Conservation (phyloP, 2,888 invertebrate genomes). For the Abrostola triplasia region DNA sequence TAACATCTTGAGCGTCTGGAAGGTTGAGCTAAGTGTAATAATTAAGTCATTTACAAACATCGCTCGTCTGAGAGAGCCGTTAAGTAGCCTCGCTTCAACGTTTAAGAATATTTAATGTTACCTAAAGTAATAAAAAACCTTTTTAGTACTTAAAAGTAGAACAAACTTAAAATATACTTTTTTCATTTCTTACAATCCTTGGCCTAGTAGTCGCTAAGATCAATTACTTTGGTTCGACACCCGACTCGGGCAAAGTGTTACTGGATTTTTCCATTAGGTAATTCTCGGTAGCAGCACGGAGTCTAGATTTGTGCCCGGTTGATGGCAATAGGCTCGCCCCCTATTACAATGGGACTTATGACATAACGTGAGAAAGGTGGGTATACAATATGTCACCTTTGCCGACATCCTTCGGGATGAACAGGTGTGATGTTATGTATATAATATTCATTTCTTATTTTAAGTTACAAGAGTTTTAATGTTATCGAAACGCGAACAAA, state of each 20-base stretch:
- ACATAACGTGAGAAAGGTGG: too few species aligned
- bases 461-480: conserved; percentile 13
- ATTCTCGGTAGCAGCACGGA: too few species aligned
- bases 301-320: too few species aligned
- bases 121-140: conserved; percentile 18
- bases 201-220: too few species aligned
- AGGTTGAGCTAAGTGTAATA: conserved; percentile 11
- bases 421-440: too few species aligned
- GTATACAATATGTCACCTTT: too few species aligned
- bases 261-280: too few species aligned
- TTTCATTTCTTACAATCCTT: background rate
- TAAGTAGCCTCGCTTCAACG: conserved; percentile 18
- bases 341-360: too few species aligned
- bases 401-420: too few species aligned
- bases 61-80: conserved; percentile 20
- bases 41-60: conserved; percentile 33
- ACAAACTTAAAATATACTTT: conserved; percentile 19
- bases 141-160: conserved; percentile 16
- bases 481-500: background rate
- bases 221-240: too few species aligned
- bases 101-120: conserved; percentile 37
- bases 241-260: too few species aligned
- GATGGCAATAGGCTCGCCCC: too few species aligned
- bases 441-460: conserved; percentile 13
- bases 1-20: background rate